These are phyloP conservation scores for Sogatella furcifera DNA, from an alignment of 1,140 invertebrate genomes.

Conservation along the genomic window DNA sequence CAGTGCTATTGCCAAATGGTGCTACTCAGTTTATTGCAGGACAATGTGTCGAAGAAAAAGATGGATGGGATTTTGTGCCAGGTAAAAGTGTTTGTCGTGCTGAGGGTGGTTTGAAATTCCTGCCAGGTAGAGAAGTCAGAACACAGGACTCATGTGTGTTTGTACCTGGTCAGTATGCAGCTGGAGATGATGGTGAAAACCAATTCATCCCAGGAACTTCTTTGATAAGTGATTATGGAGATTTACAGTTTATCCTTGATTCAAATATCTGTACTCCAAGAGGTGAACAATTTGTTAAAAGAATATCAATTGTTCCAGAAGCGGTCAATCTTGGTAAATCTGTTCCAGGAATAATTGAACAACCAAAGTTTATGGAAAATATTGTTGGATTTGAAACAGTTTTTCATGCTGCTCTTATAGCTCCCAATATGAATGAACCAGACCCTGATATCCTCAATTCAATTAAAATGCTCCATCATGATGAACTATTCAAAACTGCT, in stretches of 20 bases:
- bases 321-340: conserved; percentile 30
- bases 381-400: conserved; percentile 46
- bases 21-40: conserved; percentile 46
- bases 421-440: conserved; percentile 40
- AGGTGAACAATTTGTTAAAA: conserved; percentile 52
- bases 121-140: conserved; percentile 46
- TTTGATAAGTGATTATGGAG: conserved; percentile 36
- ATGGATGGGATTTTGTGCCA: conserved; percentile 38
- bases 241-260: conserved; percentile 47
- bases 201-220: conserved; percentile 42
- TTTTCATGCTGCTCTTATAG: conserved; percentile 46
- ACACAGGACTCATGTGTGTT: conserved; percentile 46
- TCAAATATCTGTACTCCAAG: conserved; percentile 50
- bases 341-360: conserved; percentile 28
- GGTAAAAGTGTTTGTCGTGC: conserved; percentile 39
- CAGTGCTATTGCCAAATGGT: conserved; percentile 46
- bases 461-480: conserved; percentile 36
- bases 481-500: conserved; percentile 41
- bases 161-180: conserved; percentile 54
- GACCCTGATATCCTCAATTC: conserved; percentile 34
- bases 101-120: conserved; percentile 44
- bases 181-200: conserved; percentile 13
- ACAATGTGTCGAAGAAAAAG: conserved; percentile 40
- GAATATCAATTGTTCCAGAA: conserved; percentile 21
- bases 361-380: conserved; percentile 34